Conservation (phyloP, 2,113 vertebrate genomes). For the Chloebia gouldiae region DNA sequence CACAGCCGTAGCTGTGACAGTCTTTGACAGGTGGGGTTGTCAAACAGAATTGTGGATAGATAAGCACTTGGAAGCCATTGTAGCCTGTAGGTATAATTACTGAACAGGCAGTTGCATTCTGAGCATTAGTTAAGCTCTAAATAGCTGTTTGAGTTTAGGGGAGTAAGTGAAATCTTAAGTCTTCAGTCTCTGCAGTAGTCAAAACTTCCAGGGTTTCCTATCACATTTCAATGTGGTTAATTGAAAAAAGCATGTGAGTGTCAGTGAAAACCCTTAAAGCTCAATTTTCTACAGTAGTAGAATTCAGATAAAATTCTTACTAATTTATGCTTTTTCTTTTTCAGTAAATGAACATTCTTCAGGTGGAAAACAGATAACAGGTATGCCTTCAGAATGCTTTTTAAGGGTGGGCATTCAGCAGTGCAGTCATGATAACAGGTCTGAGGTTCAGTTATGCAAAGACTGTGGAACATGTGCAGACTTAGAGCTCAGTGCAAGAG, state of each 20-base stretch:
- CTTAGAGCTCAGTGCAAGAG: not conserved
- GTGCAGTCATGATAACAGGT: not conserved
- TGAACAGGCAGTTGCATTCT: not conserved
- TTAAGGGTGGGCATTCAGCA: not conserved
- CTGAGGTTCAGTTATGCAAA: not conserved
- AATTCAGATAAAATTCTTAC: not conserved
- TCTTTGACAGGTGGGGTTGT: not conserved
- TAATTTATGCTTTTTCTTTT: not conserved
- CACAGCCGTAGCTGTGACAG: not conserved
- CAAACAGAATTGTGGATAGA: not conserved
- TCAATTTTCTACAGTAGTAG: not conserved
- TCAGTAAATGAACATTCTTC: conserved; percentile 24
- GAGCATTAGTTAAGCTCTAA: not conserved
- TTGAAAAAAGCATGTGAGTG: not conserved
- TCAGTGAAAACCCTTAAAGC: not conserved
- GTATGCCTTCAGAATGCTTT: not conserved
- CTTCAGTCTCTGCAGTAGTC: not conserved
- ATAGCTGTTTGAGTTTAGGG: not conserved
- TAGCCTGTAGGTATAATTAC: not conserved
- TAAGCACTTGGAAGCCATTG: not conserved
- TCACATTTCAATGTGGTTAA: not conserved
- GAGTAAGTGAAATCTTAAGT: not conserved
- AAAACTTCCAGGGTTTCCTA: not conserved
- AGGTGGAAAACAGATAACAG: not conserved
- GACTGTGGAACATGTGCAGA: not conserved